Conservation (phyloP, 1,140 invertebrate genomes). For the Gonioctena quinquepunctata region DNA sequence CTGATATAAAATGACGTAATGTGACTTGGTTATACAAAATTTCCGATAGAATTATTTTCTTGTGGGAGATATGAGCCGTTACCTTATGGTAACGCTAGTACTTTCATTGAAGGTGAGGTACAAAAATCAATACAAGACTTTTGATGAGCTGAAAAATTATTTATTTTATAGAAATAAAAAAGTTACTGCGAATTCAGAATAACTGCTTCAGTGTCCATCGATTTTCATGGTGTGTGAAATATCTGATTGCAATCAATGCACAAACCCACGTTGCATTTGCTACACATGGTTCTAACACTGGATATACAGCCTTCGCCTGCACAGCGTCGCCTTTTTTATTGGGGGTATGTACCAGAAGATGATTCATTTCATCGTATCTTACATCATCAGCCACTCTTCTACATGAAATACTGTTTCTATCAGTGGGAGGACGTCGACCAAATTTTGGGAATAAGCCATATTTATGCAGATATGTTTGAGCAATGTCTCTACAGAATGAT, state of each 20-base stretch:
- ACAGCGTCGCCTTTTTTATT: slow-evolving; percentile 11
- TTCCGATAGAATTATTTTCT: neutral
- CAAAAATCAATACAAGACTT: neutral
- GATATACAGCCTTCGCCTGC: slow-evolving; percentile 15
- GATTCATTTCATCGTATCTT: neutral
- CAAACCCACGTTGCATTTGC: slow-evolving; percentile 9
- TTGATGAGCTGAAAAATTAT: neutral
- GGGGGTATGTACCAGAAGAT: slow-evolving; percentile 1
- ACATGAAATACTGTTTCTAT: slow-evolving; percentile 4
- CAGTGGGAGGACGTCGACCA: neutral
- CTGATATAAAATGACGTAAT: neutral
- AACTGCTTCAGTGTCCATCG: neutral
- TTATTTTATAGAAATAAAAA: neutral
- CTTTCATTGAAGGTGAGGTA: neutral
- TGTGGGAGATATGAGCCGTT: neutral
- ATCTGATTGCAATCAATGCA: slow-evolving; percentile 10
- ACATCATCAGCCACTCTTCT: slow-evolving; percentile 6
- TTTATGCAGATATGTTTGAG: slow-evolving; percentile 30
- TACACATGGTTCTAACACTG: slow-evolving; percentile 9
- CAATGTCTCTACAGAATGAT: slow-evolving; percentile 37
- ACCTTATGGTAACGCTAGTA: slow-evolving; percentile 2
- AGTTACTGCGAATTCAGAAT: neutral
- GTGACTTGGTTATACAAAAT: neutral
- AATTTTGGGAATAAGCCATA: slow-evolving; percentile 13
- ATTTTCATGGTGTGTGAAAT: neutral